Conservation (phyloP, 1,140 invertebrate genomes). For the Procambarus virginalis region DNA sequence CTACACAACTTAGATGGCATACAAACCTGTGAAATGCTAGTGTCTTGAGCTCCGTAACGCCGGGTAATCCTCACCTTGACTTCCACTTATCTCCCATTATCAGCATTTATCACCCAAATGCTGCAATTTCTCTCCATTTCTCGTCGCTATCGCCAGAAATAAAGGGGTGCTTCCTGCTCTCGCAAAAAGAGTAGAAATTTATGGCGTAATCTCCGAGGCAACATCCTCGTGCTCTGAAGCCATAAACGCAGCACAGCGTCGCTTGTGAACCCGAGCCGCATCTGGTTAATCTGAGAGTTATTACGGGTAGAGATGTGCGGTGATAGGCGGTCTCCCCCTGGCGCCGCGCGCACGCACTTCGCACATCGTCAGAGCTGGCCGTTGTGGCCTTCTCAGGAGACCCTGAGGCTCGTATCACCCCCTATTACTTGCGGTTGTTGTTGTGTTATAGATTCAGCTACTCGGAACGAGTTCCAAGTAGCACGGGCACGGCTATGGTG, state of each 20-base stretch:
- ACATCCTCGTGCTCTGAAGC: background rate
- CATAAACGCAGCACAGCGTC: background rate
- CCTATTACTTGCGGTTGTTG: too few relatives aligned
- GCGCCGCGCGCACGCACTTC: background rate
- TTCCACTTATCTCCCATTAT: constrained; percentile 35
- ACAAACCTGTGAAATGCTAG: too few relatives aligned
- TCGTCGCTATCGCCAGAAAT: constrained; percentile 51
- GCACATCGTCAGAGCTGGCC: background rate
- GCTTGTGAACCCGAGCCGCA: background rate
- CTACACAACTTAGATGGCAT: too few relatives aligned
- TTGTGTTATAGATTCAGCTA: too few relatives aligned
- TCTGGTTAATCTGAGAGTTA: background rate
- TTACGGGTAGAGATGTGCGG: background rate
- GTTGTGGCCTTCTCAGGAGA: too few relatives aligned
- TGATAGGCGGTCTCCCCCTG: background rate
- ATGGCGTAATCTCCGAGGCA: constrained; percentile 7
- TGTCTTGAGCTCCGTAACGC: too few relatives aligned
- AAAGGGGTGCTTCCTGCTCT: constrained; percentile 15
- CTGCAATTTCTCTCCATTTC: constrained; percentile 55
- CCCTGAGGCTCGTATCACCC: too few relatives aligned
- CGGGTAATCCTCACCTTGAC: background rate
- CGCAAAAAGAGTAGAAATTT: constrained; percentile 26
- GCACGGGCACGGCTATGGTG: too few relatives aligned
- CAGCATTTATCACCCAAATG: constrained; percentile 31
- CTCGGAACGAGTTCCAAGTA: too few relatives aligned